A percentile compares a stretch with the other conserved stretches of the same genome.
Conservation (phyloP, 2,113 vertebrate genomes). For the Rattus rattus region DNA sequence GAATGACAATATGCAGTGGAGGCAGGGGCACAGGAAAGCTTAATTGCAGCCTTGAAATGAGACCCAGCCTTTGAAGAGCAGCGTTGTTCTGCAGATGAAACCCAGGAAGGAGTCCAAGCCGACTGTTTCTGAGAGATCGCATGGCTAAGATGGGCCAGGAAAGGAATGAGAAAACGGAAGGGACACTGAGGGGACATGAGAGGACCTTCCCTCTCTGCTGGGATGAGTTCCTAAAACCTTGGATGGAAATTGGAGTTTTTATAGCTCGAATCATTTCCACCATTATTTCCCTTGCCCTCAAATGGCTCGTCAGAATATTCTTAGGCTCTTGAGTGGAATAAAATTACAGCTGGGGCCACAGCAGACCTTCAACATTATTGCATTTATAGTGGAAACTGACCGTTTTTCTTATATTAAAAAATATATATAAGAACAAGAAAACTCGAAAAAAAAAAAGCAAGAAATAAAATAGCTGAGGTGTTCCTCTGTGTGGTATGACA, state of each 20-base stretch:
- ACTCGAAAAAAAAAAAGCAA: neutral
- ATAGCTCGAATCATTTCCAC: conserved; percentile 32
- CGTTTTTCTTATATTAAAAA: conserved; percentile 52
- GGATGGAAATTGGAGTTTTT: conserved; percentile 61
- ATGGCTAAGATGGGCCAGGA: neutral
- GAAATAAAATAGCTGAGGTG: neutral
- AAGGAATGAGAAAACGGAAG: neutral
- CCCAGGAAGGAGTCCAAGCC: neutral
- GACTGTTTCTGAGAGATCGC: neutral
- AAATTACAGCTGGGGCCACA: neutral
- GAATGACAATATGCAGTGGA: conserved; percentile 45
- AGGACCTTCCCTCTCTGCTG: neutral
- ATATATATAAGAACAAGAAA: neutral
- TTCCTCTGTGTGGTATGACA: neutral
- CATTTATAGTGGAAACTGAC: conserved; percentile 37
- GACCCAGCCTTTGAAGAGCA: neutral
- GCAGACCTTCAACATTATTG: neutral
- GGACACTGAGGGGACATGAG: too few species aligned
- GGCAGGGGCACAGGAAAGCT: neutral
- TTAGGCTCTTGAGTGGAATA: neutral
- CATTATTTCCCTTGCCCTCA: conserved; percentile 31
- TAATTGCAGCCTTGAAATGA: conserved; percentile 28
- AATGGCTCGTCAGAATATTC: conserved; percentile 38
- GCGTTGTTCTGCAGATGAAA: neutral
- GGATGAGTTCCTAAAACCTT: conserved; percentile 16